These are phyloP conservation scores for Callipepla squamata DNA, from an alignment of 2,113 vertebrate species.

Conservation along the genomic window DNA sequence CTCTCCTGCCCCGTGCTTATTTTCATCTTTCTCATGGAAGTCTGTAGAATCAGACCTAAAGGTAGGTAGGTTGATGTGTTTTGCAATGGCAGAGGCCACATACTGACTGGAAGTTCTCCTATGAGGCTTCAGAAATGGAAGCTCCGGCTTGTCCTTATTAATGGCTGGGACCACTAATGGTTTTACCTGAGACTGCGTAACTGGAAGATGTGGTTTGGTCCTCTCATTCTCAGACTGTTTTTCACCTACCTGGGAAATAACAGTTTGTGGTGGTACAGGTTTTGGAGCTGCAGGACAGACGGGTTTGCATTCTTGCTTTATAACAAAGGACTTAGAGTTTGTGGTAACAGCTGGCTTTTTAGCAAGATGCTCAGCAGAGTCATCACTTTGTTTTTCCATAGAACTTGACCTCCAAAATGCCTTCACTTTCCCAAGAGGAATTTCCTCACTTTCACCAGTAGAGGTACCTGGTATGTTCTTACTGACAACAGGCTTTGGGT, in stretches of 20 bases:
- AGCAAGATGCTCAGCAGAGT: conserved; percentile 32
- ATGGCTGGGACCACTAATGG: conserved; percentile 13
- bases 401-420: conserved; percentile 85
- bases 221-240: neutral
- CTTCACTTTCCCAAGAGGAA: conserved; percentile 82
- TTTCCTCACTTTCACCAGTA: conserved; percentile 58
- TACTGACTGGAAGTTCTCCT: conserved; percentile 94
- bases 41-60: neutral
- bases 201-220: neutral
- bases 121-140: conserved; percentile 84
- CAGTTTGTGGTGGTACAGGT: neutral
- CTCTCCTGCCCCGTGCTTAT: neutral
- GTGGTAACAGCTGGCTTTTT: conserved; percentile 5
- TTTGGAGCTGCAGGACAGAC: neutral
- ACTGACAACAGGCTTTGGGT: neutral
- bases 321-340: conserved; percentile 18
- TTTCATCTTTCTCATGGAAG: neutral
- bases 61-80: conserved; percentile 65
- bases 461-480: conserved; percentile 28
- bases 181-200: conserved; percentile 1
- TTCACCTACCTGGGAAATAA: neutral
- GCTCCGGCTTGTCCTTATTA: conserved; percentile 68
- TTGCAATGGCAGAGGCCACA: conserved; percentile 89
- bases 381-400: conserved; percentile 64
- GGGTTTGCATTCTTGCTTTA: conserved; percentile 35